Evolutionary conservation across 2,888 invertebrate genomes (phyloP), one percentile per base, ranked within the genome.

Genomic region (Drosophila cracens): DNA sequence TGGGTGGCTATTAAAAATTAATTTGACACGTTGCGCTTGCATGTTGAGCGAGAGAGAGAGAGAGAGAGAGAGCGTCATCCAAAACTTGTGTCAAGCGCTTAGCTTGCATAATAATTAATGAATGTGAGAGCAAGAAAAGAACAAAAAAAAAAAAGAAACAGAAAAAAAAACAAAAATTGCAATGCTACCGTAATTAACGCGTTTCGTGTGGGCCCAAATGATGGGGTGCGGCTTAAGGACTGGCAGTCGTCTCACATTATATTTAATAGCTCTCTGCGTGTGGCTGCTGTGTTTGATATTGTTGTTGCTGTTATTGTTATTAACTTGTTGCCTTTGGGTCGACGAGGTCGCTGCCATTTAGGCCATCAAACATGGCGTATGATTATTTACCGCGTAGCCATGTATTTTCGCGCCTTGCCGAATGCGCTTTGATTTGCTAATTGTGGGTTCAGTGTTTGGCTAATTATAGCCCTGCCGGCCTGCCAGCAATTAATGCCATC

Each of bases 71-170:
- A 25, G 54, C 33, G 21, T 33, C 27, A n/a, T 33, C 36, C 48
- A 75, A 72, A 86, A 89, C 68, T 89, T 89, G 78, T 88, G 74
- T 71, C 69, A 52, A 81, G 74, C 90, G 85, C 90, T 86, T 86
- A 86, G 87, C 90, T 75, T 86, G 89, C 90, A 86, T 89, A 89
- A 90, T 86, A 86, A 86, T 86, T 86, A 86, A 86, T 90, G 90
- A 90, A 81, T 88, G 70, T 70, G 59, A 61, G 70, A 60, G 53
- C 53, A 48, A 52, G 46, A 57, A 51, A 7, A 52, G 16, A 46
- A 51, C 53, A 33, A 51, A 33, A 11, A 46, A 51, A 57, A 33
- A 51, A 33, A 11, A n/a, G 18, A 13, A 25, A 18, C 2, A 34
- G 16, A 21, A 25, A 33, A n/a, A 56, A 61, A 59, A 43, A 72